A percentile compares a stretch with the other conserved stretches of the same genome.
Conservation (phyloP, 2,113 vertebrate species). For the Ellobius talpinus region DNA sequence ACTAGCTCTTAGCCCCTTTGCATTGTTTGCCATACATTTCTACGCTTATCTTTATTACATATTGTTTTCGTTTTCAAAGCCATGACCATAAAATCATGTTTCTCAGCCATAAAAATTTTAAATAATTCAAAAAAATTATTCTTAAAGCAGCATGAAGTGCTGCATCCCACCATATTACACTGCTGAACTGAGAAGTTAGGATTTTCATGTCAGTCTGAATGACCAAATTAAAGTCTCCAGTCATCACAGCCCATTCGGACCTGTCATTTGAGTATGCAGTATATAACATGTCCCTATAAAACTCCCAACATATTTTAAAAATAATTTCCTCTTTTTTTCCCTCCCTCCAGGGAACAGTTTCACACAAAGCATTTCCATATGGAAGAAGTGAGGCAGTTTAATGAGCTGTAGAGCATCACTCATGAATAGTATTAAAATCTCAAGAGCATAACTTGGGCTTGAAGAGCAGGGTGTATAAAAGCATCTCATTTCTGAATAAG, state of each 20-base stretch:
- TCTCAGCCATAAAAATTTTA: slow-evolving; percentile 79
- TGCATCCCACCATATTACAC: slow-evolving; percentile 71
- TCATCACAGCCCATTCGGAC: slow-evolving; percentile 72
- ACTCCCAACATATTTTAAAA: slow-evolving; percentile 84
- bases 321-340: slow-evolving; percentile 83
- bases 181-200: slow-evolving; percentile 78
- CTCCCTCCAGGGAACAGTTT: slow-evolving; percentile 83
- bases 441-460: slow-evolving; percentile 66
- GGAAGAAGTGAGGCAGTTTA: slow-evolving; percentile 82
- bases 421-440: slow-evolving; percentile 70
- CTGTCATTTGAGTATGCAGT: slow-evolving; percentile 80
- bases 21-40: slow-evolving; percentile 42
- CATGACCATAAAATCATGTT: slow-evolving; percentile 81
- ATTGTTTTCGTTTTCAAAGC: slow-evolving; percentile 81
- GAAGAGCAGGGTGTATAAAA: slow-evolving; percentile 72
- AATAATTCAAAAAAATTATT: slow-evolving; percentile 70
- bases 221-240: slow-evolving; percentile 83
- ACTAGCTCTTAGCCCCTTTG: neutral
- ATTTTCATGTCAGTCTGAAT: slow-evolving; percentile 81
- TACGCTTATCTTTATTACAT: slow-evolving; percentile 51
- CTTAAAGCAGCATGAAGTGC: slow-evolving; percentile 68
- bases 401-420: slow-evolving; percentile 73
- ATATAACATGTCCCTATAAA: slow-evolving; percentile 79
- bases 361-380: slow-evolving; percentile 87
- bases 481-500: slow-evolving; percentile 62